Base-by-base conservation (phyloP, 2,888 invertebrate genomes). In the Monopis laevigella region DNA sequence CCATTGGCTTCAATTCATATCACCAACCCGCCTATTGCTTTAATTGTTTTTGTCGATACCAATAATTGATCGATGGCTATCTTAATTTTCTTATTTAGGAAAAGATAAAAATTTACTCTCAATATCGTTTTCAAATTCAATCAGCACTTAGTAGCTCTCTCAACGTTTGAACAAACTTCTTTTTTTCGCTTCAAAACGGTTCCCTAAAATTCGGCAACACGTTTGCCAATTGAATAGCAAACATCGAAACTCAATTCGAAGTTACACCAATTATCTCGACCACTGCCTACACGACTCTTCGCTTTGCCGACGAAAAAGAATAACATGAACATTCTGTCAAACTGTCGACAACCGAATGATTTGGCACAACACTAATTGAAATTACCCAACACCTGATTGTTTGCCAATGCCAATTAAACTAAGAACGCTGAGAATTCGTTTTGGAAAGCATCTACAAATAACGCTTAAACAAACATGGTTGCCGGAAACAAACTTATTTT, bases 31-130 rank as follows among this genome's bases (percentile, higher is more conserved):
- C 51, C 48, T 54, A 58, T 62, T 58, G 52, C 51, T 54, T 48
- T 60, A 70, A 71, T 71, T 69, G 68, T 63, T 51, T 53, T 55
- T 65, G 64, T 72, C 71, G 71, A 72, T 73, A 68, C 74, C 71
- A 71, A 71, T 74, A 75, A 78, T 75, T 74, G 75, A 77, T 77
- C 58, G 65, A 58, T 62, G 55, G 58, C 46, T 47, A 13, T 36
- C 36, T n/a, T 19, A 21, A 36, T 21, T 36, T 34, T 17, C 21
- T 11, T 36, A 21, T 27, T n/a, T 27, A n/a, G 2, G 27, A 27
- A 6, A 3, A 11, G 27, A 6, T 27, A 28, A 28, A 28, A 6
- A 28, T 30, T 10, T 30, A 13, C 7, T 14, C 30, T 13, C 11
- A 14, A 17, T 32, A 17, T 17, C 12, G n/a, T 13, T 32, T 32